Evolutionary conservation across 1,140 invertebrate genomes (phyloP), one percentile per base, ranked within the genome.

Genomic region (Tetramorium simillimum): DNA sequence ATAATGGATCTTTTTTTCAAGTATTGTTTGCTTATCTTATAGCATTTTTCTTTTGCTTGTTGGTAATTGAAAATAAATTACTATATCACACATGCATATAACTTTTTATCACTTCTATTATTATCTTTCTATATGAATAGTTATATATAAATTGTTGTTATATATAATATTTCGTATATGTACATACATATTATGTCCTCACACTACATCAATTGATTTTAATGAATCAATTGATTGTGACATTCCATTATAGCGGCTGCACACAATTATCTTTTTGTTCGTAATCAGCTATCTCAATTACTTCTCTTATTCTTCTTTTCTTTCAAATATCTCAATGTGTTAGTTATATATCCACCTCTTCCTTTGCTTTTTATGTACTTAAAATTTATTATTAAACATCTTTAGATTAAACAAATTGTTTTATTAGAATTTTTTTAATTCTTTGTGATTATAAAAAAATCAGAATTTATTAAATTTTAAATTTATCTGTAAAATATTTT

Each of bases 1-100:
- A 18, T 46, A 16, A 69, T 10, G 5, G 9, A 18, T 51, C 18
- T 85, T 49, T 65, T 69, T 14, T 86, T 51, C 51, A 91, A 72
- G 24, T 89, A 51, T 10, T 69, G 51, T 67, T 86, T 65, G 37
- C 24, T 6, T 16, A 46, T 78, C 76, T 21, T 92, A 90, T 84
- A 88, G 84, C 73, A 92, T 85, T 70, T 92, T 92, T 91, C 28
- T 43, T 53, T 2, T 70, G 49, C 5, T 51, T 67, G 21, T 37
- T 43, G 40, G 56, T 89, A 88, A 86, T 72, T 89, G 58, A 88
- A 28, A 7, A n/a, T 89, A 63, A 18, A 62, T 86, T 72, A 49
- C 4, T 58, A 12, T 37, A 24, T 63, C 33, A 40, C 1, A 43
- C 40, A 88, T 21, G 2, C 6, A 67, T 37, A 43, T 80, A 37